Conservation (phyloP, 2,888 invertebrate genomes). For the Clusia tigrina region DNA sequence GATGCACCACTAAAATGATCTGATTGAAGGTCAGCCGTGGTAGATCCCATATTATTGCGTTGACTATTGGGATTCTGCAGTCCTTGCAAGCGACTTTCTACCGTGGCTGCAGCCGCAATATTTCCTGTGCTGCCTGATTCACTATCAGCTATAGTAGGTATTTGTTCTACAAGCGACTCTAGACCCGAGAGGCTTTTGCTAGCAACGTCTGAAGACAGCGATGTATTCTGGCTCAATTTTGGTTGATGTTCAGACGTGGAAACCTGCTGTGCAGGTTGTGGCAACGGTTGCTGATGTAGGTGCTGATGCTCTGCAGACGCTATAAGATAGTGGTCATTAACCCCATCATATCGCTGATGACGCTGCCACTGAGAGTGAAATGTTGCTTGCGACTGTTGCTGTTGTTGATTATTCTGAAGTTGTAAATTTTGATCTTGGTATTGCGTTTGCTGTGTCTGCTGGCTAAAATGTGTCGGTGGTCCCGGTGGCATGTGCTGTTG, state of each 20-base stretch:
- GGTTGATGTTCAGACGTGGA: too few relatives aligned
- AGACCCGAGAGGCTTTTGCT: slow-evolving; percentile 86
- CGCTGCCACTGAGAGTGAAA: slow-evolving; percentile 34
- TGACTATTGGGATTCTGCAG: slow-evolving; percentile 41
- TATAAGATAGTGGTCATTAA: slow-evolving; percentile 78
- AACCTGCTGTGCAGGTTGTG: too few relatives aligned
- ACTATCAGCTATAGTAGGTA: slow-evolving; percentile 85
- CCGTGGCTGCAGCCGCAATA: slow-evolving; percentile 46
- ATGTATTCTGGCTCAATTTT: too few relatives aligned
- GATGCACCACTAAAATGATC: slow-evolving; percentile 1
- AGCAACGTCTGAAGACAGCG: slow-evolving; percentile 82
- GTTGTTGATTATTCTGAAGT: slow-evolving; percentile 51
- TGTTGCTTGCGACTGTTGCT: slow-evolving; percentile 34
- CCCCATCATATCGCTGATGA: slow-evolving; percentile 65
- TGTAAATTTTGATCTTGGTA: slow-evolving; percentile 35
- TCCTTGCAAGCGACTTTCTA: slow-evolving; percentile 49
- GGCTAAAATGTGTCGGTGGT: slow-evolving; percentile 29
- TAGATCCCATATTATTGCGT: slow-evolving; percentile 3
- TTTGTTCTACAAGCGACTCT: slow-evolving; percentile 90
- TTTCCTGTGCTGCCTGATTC: slow-evolving; percentile 57
- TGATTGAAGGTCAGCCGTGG: slow-evolving; percentile 11
- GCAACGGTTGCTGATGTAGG: too few relatives aligned
- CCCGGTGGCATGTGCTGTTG: too few relatives aligned
- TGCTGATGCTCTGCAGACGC: slow-evolving; percentile 21
- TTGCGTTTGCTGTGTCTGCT: slow-evolving; percentile 30